Base-by-base conservation (phyloP, 2,888 invertebrate species). In the Leptogaster cylindrica region DNA sequence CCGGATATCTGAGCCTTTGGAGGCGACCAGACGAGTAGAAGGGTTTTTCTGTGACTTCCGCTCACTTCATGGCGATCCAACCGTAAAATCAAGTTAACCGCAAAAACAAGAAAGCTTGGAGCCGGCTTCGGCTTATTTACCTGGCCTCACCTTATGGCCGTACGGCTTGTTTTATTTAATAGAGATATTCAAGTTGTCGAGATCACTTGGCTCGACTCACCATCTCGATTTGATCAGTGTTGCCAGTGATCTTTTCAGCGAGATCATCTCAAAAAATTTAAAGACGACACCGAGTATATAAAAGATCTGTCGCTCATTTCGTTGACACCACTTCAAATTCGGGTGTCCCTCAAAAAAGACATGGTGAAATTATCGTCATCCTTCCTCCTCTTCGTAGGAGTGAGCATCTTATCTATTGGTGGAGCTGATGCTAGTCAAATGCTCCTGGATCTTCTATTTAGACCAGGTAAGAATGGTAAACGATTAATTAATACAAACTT, bases 231-330 rank as follows among this genome's bases (percentile, higher is more conserved):
- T 18, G 1, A 52, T n/a, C n/a, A n/a, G n/a, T n/a, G 20, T 36
- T 12, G 55, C 20, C 14, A 25, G 12, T 55, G 33, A 33, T 55
- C 36, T 36, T 55, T 55, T 23, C 55, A 33, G 33, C 55, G 55
- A 55, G n/a, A n/a, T n/a, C n/a, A n/a, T n/a, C n/a, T n/a, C n/a
- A n/a, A n/a, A n/a, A n/a, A n/a, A n/a, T n/a, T n/a, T n/a, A n/a
- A 23, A 55, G 55, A n/a, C 20, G 25, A 55, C 20, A 55, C 55
- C 55, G 55, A 55, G 55, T 36, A 55, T 55, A 55, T 55, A 55
- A 55, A 55, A 55, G 55, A 33, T n/a, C 36, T 55, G 33, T 25
- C 39, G 28, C 36, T 20, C 18, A 14, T 23, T 23, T 55, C 33
- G 2, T 36, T 12, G 18, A 14, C n/a, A n/a, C n/a, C n/a, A n/a